Evolutionary conservation across 2,113 vertebrate genomes (phyloP).

Genomic region (Mus pahari): DNA sequence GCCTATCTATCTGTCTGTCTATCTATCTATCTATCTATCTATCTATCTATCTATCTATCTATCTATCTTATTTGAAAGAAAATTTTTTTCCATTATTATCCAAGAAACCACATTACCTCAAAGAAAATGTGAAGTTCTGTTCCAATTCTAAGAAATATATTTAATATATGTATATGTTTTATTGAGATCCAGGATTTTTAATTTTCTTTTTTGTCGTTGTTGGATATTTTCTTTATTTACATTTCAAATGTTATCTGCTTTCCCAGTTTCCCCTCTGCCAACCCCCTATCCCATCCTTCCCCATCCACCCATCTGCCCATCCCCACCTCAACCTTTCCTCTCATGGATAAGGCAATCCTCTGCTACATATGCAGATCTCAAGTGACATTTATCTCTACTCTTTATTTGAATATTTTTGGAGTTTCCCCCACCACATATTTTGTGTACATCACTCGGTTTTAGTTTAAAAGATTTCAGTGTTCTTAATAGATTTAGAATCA

Average conservation of each 20-base stretch:
- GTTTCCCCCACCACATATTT: rapidly evolving
- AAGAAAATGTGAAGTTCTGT: background rate
- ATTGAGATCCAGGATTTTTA: background rate
- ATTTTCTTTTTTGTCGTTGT: background rate
- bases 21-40: no score
- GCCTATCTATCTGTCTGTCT: no score
- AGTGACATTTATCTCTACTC: background rate
- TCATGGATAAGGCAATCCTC: no score
- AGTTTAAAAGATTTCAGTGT: background rate
- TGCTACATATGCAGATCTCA: background rate
- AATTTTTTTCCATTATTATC: background rate
- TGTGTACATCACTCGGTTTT: background rate
- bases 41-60: no score
- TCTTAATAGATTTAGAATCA: background rate
- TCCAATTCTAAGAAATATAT: background rate
- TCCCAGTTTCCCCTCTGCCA: no score
- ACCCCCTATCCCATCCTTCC: no score
- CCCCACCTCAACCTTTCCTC: no score
- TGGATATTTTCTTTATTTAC: no score
- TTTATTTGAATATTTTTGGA: background rate
- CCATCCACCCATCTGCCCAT: no score
- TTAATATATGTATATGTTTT: background rate
- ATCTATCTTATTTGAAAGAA: background rate
- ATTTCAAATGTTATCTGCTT: no score
- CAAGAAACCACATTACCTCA: background rate